phyloP scores from a whole-genome alignment of 1,140 invertebrate genomes.

The Patella vulgata region DNA sequence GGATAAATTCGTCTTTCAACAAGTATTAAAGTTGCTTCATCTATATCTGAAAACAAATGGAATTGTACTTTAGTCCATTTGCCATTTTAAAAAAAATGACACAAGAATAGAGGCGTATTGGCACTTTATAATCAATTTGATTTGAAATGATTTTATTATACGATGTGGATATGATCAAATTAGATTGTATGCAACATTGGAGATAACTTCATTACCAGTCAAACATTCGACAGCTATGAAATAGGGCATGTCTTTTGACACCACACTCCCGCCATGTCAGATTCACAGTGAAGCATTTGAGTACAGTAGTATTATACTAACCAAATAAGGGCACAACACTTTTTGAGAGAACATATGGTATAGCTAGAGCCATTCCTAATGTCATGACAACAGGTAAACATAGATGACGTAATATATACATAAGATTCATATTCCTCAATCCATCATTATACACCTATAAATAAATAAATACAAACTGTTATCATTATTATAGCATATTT shows the following conservation, averaged over 20 bases:
- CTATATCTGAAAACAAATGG: conserved; percentile 70
- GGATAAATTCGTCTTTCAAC: conserved; percentile 93
- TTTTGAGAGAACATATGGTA: conserved; percentile 88
- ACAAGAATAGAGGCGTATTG: not conserved
- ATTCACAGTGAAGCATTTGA: too few species aligned
- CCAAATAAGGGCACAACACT: conserved; percentile 82
- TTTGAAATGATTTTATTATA: too few species aligned
- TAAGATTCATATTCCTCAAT: conserved; percentile 89
- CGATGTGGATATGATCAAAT: too few species aligned
- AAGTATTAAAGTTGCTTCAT: conserved; percentile 78
- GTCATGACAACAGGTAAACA: conserved; percentile 89
- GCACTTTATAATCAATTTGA: too few species aligned
- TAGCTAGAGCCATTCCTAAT: conserved; percentile 85
- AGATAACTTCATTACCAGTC: too few species aligned
- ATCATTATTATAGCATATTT: too few species aligned
- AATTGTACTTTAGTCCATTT: not conserved
- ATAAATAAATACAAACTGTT: not conserved
- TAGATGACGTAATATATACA: conserved; percentile 84
- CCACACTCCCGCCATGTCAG: too few species aligned
- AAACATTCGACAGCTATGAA: too few species aligned
- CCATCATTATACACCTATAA: conserved; percentile 83
- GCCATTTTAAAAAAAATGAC: not conserved
- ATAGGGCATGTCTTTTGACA: too few species aligned
- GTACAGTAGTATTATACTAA: too few species aligned
- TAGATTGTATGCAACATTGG: too few species aligned